phyloP scores from a whole-genome alignment of 2,113 vertebrate species.

The Nicator chloris region DNA sequence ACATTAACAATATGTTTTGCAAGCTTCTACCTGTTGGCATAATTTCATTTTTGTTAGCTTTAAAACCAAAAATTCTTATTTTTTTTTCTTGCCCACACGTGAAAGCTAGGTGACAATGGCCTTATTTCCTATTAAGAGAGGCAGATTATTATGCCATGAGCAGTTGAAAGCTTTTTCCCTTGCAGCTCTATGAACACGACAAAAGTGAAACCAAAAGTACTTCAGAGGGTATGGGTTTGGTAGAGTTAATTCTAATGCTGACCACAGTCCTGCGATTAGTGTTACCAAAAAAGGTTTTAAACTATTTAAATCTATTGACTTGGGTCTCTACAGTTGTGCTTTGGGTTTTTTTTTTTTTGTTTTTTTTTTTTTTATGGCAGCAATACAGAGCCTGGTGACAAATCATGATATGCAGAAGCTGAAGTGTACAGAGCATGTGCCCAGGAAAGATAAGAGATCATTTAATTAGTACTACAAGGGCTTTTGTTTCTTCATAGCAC shows the following conservation, averaged over 20 bases:
- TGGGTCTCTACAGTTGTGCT: neutral
- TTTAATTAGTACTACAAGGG: neutral
- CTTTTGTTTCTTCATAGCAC: neutral
- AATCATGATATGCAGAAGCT: neutral
- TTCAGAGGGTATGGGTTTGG: neutral
- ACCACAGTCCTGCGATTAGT: neutral
- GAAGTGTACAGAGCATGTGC: neutral
- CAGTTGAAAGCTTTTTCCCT: neutral
- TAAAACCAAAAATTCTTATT: neutral
- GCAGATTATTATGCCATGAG: neutral
- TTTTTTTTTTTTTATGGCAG: neutral
- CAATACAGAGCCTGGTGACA: neutral
- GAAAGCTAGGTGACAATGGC: neutral
- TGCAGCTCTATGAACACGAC: neutral
- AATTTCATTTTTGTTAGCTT: neutral
- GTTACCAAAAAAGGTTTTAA: neutral
- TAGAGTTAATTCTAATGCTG: neutral
- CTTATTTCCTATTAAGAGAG: neutral
- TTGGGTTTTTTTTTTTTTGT: no score
- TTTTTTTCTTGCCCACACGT: neutral
- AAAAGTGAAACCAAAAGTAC: neutral
- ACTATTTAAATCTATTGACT: neutral
- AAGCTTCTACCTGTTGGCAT: accelerated
- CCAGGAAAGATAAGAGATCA: neutral
- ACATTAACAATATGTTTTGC: neutral